Base-by-base conservation (phyloP, 2,888 invertebrate genomes). In the Cartodere bifasciata region DNA sequence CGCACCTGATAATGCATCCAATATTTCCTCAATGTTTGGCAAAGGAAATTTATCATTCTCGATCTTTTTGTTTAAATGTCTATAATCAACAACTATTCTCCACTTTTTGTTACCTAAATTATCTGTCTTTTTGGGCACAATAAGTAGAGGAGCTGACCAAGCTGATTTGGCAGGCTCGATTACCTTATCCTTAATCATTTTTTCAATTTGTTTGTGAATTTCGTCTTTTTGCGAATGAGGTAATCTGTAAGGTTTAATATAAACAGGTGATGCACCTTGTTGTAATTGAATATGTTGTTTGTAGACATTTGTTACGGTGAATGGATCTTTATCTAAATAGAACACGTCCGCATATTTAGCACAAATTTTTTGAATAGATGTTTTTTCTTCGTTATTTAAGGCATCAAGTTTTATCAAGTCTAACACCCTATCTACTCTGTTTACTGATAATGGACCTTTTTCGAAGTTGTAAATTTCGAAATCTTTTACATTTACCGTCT, bases 231-330 rank as follows among this genome's bases (percentile, higher is more conserved):
- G 43, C 13, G 41, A 16, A 14, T 42, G 32, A 7, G 42, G 43
- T 27, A 43, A 28, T 9, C 47, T 23, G 31, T 46, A 42, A 2
- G 36, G 43, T 33, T 45, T 45, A 6, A 31, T 32, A 32, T 44
- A 41, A 25, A 39, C 35, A n/a, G 41, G 38, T 13, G 32, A 32
- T 15, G 35, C 27, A 12, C 27, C 13, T 9, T 31, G 22, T 36
- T 40, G 28, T 24, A 46, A 28, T 5, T 32, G 22, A 11, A 41
- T 46, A n/a, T 30, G 36, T 35, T 42, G 37, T 34, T 42, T 38
- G 13, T 33, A 41, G 32, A 45, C 32, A 34, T 42, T 41, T 7
- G 44, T 46, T 10, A 38, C 34, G 3, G 43, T 34, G 31, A 43
- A 32, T 23, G 29, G 28, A 26, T 44, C 42, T 9, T 29, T 29